A percentile compares a stretch with the other conserved stretches of the same genome.
Conservation (phyloP, 2,888 invertebrate genomes). For the Macropis europaea region DNA sequence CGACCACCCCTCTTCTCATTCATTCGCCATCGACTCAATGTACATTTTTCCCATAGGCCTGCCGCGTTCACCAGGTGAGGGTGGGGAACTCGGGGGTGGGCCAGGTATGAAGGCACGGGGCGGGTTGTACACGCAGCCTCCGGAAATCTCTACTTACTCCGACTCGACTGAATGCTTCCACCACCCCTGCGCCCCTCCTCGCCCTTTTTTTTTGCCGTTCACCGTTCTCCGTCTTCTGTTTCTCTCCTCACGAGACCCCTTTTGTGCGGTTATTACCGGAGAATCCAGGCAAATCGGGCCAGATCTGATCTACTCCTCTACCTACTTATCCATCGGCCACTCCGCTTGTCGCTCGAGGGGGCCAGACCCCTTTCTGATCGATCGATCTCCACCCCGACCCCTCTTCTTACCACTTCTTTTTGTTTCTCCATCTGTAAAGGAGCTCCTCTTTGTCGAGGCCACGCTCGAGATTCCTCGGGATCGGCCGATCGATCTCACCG, state of each 20-base stretch:
- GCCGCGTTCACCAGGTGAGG: constrained; percentile 20
- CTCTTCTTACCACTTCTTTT: constrained; percentile 12
- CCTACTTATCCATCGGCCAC: constrained; percentile 42
- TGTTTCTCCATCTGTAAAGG: constrained; percentile 42
- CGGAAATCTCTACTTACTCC: constrained; percentile 79
- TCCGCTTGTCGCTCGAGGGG: constrained; percentile 12
- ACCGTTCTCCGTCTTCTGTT: constrained; percentile 11
- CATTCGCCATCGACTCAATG: constrained; percentile 72
- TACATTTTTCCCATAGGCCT: constrained; percentile 75
- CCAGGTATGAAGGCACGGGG: constrained; percentile 73
- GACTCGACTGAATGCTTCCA: constrained; percentile 72
- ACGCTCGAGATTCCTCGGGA: constrained; percentile 7
- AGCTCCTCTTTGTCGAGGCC: constrained; percentile 24
- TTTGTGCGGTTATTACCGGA: constrained; percentile 64
- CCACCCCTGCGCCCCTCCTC: constrained; percentile 25
- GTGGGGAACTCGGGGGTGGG: constrained; percentile 37
- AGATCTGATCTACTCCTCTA: constrained; percentile 67
- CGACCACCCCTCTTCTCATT: constrained; percentile 63
- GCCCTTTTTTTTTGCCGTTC: constrained; percentile 1
- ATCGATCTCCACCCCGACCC: constrained; percentile 42
- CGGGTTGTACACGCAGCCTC: constrained; percentile 57
- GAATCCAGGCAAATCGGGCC: constrained; percentile 71
- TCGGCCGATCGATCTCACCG: constrained; percentile 38
- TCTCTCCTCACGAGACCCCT: constrained; percentile 21
- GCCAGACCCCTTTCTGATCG: constrained; percentile 33